Evolutionary conservation across 2,113 vertebrate genomes (phyloP).

Genomic region (Urocolius indicus): DNA sequence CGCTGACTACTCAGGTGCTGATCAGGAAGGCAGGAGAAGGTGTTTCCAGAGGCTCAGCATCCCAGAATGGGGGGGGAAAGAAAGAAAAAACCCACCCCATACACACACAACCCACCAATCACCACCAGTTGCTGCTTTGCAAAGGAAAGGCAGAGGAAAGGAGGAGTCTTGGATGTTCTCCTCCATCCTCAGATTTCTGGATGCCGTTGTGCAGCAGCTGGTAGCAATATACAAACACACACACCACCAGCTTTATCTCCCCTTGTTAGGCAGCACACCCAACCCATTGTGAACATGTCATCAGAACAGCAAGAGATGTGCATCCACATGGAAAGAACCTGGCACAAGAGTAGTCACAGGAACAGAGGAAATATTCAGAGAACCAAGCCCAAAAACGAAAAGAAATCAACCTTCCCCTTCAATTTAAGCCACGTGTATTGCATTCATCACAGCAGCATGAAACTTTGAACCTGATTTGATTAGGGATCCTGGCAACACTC

Average conservation of each 20-base stretch:
- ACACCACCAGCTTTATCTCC: conserved; percentile 20
- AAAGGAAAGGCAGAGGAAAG: not conserved
- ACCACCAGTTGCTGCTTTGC: not conserved
- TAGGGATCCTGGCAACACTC: not conserved
- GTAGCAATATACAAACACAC: not conserved
- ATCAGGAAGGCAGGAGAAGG: not conserved
- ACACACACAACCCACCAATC: not conserved
- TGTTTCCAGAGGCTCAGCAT: not conserved
- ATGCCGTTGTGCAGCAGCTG: conserved; percentile 26
- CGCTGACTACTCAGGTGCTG: not conserved
- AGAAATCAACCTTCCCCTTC: not conserved
- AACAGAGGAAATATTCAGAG: conserved; percentile 13
- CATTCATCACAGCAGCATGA: not conserved
- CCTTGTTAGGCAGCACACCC: not conserved
- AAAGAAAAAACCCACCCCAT: not conserved
- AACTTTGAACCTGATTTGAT: conserved; percentile 10
- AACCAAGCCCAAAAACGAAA: not conserved
- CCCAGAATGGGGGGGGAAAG: not conserved
- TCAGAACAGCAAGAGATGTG: not conserved
- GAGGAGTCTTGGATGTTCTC: not conserved
- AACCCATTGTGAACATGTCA: not conserved
- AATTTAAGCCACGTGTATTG: not conserved
- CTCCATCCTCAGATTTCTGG: conserved; percentile 18
- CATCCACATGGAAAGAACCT: not conserved
- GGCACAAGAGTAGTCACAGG: not conserved